Conservation (phyloP, 2,888 invertebrate species). For the Agrochola macilenta region DNA sequence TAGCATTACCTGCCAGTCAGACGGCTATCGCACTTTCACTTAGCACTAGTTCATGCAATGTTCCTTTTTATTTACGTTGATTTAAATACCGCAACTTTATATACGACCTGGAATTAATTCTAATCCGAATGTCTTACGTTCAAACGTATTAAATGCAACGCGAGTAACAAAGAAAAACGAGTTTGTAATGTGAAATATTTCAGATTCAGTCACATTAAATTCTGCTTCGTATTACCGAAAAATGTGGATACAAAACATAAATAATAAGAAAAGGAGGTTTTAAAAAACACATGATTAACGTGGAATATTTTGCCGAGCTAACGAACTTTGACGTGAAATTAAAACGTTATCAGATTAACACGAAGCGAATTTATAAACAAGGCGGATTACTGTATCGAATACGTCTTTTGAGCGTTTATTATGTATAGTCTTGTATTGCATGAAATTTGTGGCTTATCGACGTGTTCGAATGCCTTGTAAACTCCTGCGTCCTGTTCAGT, state of each 20-base stretch:
- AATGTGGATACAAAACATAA: conserved; percentile 48
- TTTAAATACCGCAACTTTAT: conserved; percentile 64
- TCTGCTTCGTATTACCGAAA: conserved; percentile 43
- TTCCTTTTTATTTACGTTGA: conserved; percentile 65
- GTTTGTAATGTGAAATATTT: conserved; percentile 53
- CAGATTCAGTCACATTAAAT: conserved; percentile 51
- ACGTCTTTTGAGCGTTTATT: conserved; percentile 25
- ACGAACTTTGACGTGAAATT: conserved; percentile 68
- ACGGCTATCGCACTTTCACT: conserved; percentile 75
- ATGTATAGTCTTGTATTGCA: background rate
- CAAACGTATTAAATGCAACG: conserved; percentile 58
- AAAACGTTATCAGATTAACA: conserved; percentile 66
- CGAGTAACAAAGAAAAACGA: conserved; percentile 57
- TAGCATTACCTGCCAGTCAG: conserved; percentile 62
- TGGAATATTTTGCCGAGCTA: conserved; percentile 60
- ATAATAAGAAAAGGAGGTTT: conserved; percentile 36
- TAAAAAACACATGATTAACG: conserved; percentile 51
- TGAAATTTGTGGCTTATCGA: conserved; percentile 68
- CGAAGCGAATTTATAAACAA: conserved; percentile 52
- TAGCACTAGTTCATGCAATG: conserved; percentile 70
- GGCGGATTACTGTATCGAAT: conserved; percentile 25
- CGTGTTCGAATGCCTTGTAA: conserved; percentile 44
- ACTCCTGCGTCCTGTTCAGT: conserved; percentile 29
- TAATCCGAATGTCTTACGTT: conserved; percentile 60
- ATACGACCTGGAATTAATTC: conserved; percentile 56